phyloP scores from a whole-genome alignment of 2,888 invertebrate genomes.

The Acleris laterana region DNA sequence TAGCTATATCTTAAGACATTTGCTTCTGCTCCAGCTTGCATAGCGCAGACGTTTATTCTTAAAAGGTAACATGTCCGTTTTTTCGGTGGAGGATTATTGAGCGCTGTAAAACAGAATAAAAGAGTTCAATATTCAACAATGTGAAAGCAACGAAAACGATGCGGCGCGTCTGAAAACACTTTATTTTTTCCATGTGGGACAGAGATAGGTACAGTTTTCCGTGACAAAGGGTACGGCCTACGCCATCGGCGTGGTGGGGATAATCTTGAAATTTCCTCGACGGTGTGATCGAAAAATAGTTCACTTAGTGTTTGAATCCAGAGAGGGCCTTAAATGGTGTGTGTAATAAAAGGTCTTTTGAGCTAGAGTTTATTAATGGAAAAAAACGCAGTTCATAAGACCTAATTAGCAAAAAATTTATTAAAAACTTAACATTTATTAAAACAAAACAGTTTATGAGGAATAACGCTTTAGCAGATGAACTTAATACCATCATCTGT shows the following conservation, averaged over 20 bases:
- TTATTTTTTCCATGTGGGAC: conserved; percentile 73
- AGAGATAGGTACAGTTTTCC: conserved; percentile 77
- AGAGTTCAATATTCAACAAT: conserved; percentile 47
- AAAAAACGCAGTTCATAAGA: too few relatives aligned
- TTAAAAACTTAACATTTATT: too few relatives aligned
- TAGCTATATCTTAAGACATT: conserved; percentile 31
- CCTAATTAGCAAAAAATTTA: too few relatives aligned
- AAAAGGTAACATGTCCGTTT: conserved; percentile 48
- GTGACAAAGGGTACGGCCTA: conserved; percentile 80
- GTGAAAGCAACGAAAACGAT: conserved; percentile 58
- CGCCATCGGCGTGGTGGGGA: conserved; percentile 72
- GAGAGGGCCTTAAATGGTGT: neutral
- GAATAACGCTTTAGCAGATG: too few relatives aligned
- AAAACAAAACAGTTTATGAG: too few relatives aligned
- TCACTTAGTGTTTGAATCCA: conserved; percentile 37
- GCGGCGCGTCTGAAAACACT: conserved; percentile 64
- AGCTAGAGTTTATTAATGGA: too few relatives aligned
- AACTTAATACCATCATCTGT: too few relatives aligned
- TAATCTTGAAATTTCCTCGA: conserved; percentile 77
- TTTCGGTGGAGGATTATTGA: conserved; percentile 40
- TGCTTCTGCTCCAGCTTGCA: conserved; percentile 40
- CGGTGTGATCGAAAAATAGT: conserved; percentile 56
- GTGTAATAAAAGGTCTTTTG: neutral
- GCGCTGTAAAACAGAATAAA: conserved; percentile 38
- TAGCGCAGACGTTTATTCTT: conserved; percentile 42